Conservation (phyloP, 2,888 invertebrate genomes). For the Drosophila seclusa region DNA sequence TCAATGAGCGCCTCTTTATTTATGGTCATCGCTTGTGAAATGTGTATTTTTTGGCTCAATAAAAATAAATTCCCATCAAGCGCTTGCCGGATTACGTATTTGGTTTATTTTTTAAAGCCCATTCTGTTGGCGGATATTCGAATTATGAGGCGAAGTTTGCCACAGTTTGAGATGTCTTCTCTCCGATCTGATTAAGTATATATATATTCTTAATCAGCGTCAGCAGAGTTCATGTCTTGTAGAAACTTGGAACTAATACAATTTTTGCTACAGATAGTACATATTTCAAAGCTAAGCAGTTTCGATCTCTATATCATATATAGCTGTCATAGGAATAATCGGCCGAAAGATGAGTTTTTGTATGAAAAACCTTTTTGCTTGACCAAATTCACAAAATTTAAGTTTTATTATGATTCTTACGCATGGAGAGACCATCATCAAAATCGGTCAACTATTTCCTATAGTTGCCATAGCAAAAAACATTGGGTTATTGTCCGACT, state of each 20-base stretch:
- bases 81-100: conserved; percentile 34
- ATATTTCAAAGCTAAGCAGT: too few relatives aligned
- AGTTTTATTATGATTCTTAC: too few relatives aligned
- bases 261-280: too few relatives aligned
- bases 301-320: background rate
- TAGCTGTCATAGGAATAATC: background rate
- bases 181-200: too few relatives aligned
- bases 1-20: conserved; percentile 57
- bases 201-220: too few relatives aligned
- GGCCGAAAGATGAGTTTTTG: background rate
- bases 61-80: conserved; percentile 49
- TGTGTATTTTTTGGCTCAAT: conserved; percentile 32
- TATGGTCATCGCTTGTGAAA: conserved; percentile 42
- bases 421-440: background rate
- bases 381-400: too few relatives aligned
- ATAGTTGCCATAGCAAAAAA: background rate
- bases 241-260: fast-evolving
- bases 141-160: background rate
- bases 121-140: background rate
- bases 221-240: too few relatives aligned
- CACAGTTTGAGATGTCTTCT: background rate
- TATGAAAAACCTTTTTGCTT: too few relatives aligned
- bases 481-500: background rate
- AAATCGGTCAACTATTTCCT: background rate
- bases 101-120: background rate